These are phyloP conservation scores for Cheiracanthium punctorium DNA, from an alignment of 2,888 invertebrate species.

Conservation along the genomic window DNA sequence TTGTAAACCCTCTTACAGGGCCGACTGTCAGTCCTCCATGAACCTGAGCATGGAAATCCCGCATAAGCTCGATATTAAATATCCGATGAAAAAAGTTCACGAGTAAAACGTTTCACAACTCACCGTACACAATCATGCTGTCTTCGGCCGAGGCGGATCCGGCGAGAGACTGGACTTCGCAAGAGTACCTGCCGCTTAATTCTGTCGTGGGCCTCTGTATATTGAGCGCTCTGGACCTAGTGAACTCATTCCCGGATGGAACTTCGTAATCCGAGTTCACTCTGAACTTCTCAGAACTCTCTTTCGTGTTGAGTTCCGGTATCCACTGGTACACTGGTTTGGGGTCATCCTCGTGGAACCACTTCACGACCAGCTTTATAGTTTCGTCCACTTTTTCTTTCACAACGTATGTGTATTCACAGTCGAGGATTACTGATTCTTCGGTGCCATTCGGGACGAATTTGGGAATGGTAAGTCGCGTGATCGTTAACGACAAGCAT, in stretches of 20 bases:
- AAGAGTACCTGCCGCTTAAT: conserved; percentile 72
- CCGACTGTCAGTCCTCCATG: too few relatives aligned
- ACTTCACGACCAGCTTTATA: conserved; percentile 71
- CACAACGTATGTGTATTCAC: conserved; percentile 68
- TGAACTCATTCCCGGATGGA: conserved; percentile 45
- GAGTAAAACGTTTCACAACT: conserved; percentile 21
- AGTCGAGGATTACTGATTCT: conserved; percentile 72
- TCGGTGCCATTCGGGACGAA: conserved; percentile 72
- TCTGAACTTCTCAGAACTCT: conserved; percentile 68
- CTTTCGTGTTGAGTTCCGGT: conserved; percentile 68
- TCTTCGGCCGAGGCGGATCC: conserved; percentile 69
- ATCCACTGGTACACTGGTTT: conserved; percentile 73
- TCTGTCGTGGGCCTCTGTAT: conserved; percentile 71
- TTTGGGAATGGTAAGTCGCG: conserved; percentile 68
- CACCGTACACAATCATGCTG: conserved; percentile 72
- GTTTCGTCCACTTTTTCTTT: conserved; percentile 48
- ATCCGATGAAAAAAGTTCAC: too few relatives aligned
- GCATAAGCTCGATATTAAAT: too few relatives aligned
- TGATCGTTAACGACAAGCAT: conserved; percentile 55
- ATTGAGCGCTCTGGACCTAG: conserved; percentile 70
- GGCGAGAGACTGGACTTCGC: conserved; percentile 70
- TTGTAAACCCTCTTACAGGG: too few relatives aligned
- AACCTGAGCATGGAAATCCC: too few relatives aligned
- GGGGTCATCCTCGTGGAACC: conserved; percentile 72
- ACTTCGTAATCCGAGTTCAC: conserved; percentile 70